Evolutionary conservation across 2,797 vertebrate species (phyloP).

Genomic region (Microcaecilia unicolor): DNA sequence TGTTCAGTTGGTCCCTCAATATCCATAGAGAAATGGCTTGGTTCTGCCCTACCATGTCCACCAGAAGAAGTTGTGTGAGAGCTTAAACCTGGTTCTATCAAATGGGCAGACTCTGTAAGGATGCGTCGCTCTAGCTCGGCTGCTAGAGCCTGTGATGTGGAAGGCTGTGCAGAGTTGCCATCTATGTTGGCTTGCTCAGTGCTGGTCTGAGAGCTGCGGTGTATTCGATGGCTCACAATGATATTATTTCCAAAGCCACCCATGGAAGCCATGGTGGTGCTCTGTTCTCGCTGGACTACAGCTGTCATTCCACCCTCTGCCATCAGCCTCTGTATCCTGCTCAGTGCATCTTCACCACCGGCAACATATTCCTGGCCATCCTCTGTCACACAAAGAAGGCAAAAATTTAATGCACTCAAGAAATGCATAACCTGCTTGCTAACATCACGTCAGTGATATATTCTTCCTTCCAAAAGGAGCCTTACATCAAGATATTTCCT

Average conservation of each 20-base stretch:
- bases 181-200: conserved; percentile 35
- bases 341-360: conserved; percentile 81
- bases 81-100: conserved; percentile 39
- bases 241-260: conserved; percentile 97
- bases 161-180: conserved; percentile 29
- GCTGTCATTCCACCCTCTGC: conserved; percentile 96
- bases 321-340: conserved; percentile 89
- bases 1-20: conserved; percentile 52
- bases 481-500: too few relatives aligned
- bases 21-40: conserved; percentile 41
- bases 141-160: conserved; percentile 48
- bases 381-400: conserved; percentile 43
- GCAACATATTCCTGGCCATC: conserved; percentile 65
- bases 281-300: conserved; percentile 94
- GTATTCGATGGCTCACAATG: conserved; percentile 94
- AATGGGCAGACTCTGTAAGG: conserved; percentile 34
- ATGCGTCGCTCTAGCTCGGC: conserved; percentile 41
- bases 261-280: conserved; percentile 98
- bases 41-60: conserved; percentile 25
- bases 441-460: too few relatives aligned
- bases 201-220: conserved; percentile 91
- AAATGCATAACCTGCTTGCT: too few relatives aligned
- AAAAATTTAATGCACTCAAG: conserved; percentile 4
- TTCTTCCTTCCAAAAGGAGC: too few relatives aligned
- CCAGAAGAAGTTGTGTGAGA: conserved; percentile 33